Evolutionary conservation across 2,113 vertebrate species (phyloP).

Genomic region (Benitochromis conjunctus): DNA sequence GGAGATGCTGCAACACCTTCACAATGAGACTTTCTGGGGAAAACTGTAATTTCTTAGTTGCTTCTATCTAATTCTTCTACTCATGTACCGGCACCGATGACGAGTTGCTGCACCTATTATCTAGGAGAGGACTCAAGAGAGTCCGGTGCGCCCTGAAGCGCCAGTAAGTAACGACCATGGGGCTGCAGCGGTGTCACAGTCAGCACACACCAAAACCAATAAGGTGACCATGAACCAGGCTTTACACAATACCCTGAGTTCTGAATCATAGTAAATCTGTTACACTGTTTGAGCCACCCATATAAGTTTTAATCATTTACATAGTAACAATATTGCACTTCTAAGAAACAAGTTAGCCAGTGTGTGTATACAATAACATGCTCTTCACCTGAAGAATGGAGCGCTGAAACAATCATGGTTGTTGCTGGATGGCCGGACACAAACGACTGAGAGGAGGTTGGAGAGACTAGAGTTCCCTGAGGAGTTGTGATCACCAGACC

Average conservation of each 20-base stretch:
- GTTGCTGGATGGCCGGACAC: constrained; percentile 84
- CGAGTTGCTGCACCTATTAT: neutral
- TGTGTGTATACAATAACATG: neutral
- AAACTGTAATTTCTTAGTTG: neutral
- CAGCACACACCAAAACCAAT: neutral
- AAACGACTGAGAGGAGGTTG: constrained; percentile 89
- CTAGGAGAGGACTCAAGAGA: neutral
- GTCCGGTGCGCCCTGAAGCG: neutral
- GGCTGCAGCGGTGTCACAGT: neutral
- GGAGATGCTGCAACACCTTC: neutral
- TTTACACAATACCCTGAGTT: neutral
- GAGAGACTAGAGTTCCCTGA: constrained; percentile 91
- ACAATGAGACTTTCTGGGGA: neutral
- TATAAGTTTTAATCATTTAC: neutral
- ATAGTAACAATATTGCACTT: neutral
- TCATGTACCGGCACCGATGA: neutral
- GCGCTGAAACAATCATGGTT: constrained; percentile 93
- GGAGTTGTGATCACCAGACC: constrained; percentile 96
- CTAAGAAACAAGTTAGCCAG: neutral
- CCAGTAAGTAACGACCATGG: neutral
- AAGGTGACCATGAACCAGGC: neutral
- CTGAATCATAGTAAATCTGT: neutral
- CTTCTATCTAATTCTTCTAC: neutral
- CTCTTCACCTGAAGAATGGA: constrained; percentile 71
- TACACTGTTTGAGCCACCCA: neutral